These are phyloP conservation scores for Artemia franciscana DNA, from an alignment of 1,140 invertebrate species.

Conservation along the genomic window DNA sequence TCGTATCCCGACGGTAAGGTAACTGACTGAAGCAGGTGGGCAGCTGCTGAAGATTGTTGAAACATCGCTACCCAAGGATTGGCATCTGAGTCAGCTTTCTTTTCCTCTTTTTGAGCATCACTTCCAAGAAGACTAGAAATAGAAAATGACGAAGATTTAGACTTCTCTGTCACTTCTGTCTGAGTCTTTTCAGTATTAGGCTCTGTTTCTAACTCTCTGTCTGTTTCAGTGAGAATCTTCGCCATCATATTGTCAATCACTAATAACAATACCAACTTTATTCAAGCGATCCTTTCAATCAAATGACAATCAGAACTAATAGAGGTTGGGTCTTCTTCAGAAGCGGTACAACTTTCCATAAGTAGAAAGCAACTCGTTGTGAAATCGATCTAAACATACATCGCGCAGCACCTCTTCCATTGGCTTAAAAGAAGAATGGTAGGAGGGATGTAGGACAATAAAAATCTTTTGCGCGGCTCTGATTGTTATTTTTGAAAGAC, in stretches of 20 bases:
- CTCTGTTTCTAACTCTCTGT: background rate
- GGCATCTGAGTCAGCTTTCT: background rate
- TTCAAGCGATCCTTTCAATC: background rate
- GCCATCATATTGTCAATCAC: background rate
- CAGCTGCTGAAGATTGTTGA: background rate
- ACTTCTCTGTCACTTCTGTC: background rate
- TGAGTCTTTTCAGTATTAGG: no score
- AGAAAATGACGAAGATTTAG: background rate
- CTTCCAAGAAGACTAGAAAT: background rate
- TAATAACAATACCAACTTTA: background rate
- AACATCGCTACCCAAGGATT: background rate
- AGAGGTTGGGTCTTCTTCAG: background rate
- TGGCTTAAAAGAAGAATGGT: background rate
- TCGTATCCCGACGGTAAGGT: background rate
- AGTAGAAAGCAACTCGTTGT: background rate
- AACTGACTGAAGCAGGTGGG: background rate
- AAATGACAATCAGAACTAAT: background rate
- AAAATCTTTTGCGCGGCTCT: background rate
- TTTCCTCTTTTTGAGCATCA: background rate
- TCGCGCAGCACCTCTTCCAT: background rate
- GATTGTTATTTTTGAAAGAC: background rate
- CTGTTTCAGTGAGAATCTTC: background rate
- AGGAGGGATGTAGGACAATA: background rate
- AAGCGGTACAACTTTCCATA: background rate
- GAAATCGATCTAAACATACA: background rate